phyloP scores from a whole-genome alignment of 2,797 vertebrate species.

The Aldrovandia affinis region DNA sequence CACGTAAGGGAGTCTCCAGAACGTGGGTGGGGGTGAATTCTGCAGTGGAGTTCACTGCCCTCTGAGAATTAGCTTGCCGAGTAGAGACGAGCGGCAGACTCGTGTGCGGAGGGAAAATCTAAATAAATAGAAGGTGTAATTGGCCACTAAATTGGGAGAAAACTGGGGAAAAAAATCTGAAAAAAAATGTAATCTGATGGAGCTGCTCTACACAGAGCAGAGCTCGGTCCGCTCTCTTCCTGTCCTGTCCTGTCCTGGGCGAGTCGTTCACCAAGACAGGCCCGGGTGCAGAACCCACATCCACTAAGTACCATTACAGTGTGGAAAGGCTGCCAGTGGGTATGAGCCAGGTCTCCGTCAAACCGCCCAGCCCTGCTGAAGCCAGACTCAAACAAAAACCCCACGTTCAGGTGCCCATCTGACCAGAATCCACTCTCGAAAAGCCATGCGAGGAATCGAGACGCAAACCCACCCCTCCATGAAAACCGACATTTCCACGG shows the following conservation, averaged over 20 bases:
- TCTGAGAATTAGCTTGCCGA: too few species aligned
- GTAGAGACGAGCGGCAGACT: too few species aligned
- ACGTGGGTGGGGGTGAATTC: too few species aligned
- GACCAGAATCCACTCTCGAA: neutral
- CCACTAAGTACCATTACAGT: constrained; percentile 88
- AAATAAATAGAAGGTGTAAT: too few species aligned
- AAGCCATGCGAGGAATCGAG: neutral
- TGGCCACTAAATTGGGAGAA: too few species aligned
- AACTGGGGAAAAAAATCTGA: too few species aligned
- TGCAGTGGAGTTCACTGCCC: too few species aligned
- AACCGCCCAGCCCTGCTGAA: neutral
- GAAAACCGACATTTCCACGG: neutral
- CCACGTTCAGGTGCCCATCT: neutral
- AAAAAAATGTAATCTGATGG: neutral
- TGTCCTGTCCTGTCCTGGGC: neutral
- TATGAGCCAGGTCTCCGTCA: constrained; percentile 56
- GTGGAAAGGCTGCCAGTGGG: constrained; percentile 85
- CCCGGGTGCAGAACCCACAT: constrained; percentile 81
- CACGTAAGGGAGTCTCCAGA: too few species aligned
- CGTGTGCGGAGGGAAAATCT: too few species aligned
- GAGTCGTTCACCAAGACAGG: constrained; percentile 10
- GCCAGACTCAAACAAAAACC: constrained; percentile 16
- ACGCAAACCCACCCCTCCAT: neutral
- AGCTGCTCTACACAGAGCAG: neutral
- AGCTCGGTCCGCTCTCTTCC: neutral